Evolutionary conservation across 2,888 invertebrate genomes (phyloP).

Genomic region (Pseudococcus viburni): DNA sequence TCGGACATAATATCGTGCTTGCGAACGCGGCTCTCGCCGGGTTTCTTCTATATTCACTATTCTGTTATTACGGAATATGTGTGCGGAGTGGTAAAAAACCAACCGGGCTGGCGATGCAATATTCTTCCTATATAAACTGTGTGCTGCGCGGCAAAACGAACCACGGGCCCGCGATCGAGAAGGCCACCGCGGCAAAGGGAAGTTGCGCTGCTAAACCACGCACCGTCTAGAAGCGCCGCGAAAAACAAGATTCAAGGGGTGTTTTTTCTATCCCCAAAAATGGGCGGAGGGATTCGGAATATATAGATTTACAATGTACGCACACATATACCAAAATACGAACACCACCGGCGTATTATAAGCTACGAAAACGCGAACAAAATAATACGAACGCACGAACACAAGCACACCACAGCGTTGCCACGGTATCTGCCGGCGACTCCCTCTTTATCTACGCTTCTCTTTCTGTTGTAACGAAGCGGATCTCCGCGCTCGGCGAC

Average conservation of each 20-base stretch:
- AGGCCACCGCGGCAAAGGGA: conserved; percentile 56
- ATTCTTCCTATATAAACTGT: conserved; percentile 36
- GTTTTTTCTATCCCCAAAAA: conserved; percentile 53
- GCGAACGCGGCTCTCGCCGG: conserved; percentile 58
- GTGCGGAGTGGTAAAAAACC: conserved; percentile 43
- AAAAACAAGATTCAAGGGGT: conserved; percentile 65
- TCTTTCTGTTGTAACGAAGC: conserved; percentile 60
- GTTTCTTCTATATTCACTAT: conserved; percentile 39
- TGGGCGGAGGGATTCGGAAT: conserved; percentile 24
- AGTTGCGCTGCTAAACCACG: conserved; percentile 65
- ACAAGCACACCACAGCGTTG: conserved; percentile 61
- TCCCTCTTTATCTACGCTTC: conserved; percentile 58
- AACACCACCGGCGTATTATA: background rate
- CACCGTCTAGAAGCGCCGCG: conserved; percentile 64
- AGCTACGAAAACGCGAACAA: conserved; percentile 26
- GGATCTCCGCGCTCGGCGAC: conserved; percentile 63
- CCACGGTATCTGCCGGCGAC: conserved; percentile 56
- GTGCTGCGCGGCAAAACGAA: conserved; percentile 60
- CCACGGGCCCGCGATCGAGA: conserved; percentile 54
- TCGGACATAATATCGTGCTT: conserved; percentile 64
- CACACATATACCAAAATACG: background rate
- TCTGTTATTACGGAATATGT: conserved; percentile 30
- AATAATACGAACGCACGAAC: conserved; percentile 29
- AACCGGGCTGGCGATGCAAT: conserved; percentile 22
- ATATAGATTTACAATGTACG: background rate